Evolutionary conservation across 2,888 invertebrate genomes (phyloP).

Genomic region (Zonitis immaculata): DNA sequence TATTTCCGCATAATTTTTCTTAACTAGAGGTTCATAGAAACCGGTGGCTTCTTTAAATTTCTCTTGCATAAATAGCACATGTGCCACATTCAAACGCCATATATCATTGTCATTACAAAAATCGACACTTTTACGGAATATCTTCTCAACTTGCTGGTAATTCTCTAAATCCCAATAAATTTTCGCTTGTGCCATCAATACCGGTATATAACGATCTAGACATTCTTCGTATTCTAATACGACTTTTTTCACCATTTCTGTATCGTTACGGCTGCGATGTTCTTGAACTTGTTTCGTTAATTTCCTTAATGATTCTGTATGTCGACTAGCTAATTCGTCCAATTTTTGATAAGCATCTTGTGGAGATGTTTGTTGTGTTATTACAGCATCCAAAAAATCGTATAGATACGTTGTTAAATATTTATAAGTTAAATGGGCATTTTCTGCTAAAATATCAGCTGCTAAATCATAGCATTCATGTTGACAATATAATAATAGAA

Average conservation of each 20-base stretch:
- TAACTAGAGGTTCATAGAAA: slow-evolving; percentile 97
- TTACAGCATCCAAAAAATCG: slow-evolving; percentile 93
- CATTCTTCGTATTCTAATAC: slow-evolving; percentile 55
- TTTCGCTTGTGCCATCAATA: slow-evolving; percentile 99
- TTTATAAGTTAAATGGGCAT: slow-evolving; percentile 93
- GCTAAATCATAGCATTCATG: slow-evolving; percentile 97
- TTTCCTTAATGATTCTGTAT: slow-evolving; percentile 85
- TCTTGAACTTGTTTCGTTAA: slow-evolving; percentile 93
- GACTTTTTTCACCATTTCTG: slow-evolving; percentile 82
- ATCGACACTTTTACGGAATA: slow-evolving; percentile 94
- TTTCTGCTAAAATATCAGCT: slow-evolving; percentile 96
- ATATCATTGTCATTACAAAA: slow-evolving; percentile 96
- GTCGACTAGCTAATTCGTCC: slow-evolving; percentile 87
- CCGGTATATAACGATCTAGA: slow-evolving; percentile 78
- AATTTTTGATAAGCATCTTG: slow-evolving; percentile 95
- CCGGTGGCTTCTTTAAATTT: slow-evolving; percentile 97
- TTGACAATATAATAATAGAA: slow-evolving; percentile 91
- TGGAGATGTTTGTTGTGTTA: slow-evolving; percentile 94
- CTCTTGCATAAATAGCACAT: slow-evolving; percentile 98
- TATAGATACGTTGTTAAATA: slow-evolving; percentile 91
- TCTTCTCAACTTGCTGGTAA: slow-evolving; percentile 93
- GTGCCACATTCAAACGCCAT: slow-evolving; percentile 97
- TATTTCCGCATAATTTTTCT: slow-evolving; percentile 86
- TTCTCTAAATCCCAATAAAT: slow-evolving; percentile 98
- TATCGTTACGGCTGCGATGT: slow-evolving; percentile 76